Base-by-base conservation (phyloP, 1,140 invertebrate genomes). In the Carposina sasakii region DNA sequence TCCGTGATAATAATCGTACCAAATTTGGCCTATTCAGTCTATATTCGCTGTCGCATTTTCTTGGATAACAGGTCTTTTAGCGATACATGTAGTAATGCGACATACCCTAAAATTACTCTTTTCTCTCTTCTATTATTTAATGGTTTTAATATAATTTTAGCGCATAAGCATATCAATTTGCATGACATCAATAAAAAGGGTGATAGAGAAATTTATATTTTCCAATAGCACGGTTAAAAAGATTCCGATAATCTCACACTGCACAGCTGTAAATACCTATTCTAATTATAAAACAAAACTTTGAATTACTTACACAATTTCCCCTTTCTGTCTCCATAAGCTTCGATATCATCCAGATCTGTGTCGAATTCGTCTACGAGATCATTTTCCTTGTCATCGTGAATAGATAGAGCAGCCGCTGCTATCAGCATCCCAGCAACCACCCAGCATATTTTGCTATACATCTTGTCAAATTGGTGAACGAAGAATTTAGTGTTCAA, bases 231-330 rank as follows among this genome's bases (percentile, higher is more conserved):
- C 24, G 24, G 24, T 12, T n/a, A n/a, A n/a, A n/a, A n/a, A n/a
- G n/a, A n/a, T n/a, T n/a, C n/a, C n/a, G n/a, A n/a, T n/a, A n/a
- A n/a, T n/a, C n/a, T n/a, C n/a, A n/a, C n/a, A 12, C 24, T 28
- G 24, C 12, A 42, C 40, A 42, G 19, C 23, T 42, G 10, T 34
- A 34, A 34, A 4, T 42, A 31, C 21, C 15, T n/a, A 19, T 28
- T 9, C 15, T 8, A 17, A 0, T 16, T 28, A 20, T 10, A 10
- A 17, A 17, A 12, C 17, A n/a, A n/a, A n/a, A n/a, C n/a, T n/a
- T n/a, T 21, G 40, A 21, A 21, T 10, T 54, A 76, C 77, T 77
- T 57, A 81, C 77, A 64, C 36, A 81, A 54, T 61, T 68, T 77
- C 16, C 77, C 77, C 50, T 71, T 40, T 50, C 77, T 67, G 9